These are phyloP conservation scores for Hypomecis atomaria DNA, from an alignment of 2,888 invertebrate species.

Conservation along the genomic window DNA sequence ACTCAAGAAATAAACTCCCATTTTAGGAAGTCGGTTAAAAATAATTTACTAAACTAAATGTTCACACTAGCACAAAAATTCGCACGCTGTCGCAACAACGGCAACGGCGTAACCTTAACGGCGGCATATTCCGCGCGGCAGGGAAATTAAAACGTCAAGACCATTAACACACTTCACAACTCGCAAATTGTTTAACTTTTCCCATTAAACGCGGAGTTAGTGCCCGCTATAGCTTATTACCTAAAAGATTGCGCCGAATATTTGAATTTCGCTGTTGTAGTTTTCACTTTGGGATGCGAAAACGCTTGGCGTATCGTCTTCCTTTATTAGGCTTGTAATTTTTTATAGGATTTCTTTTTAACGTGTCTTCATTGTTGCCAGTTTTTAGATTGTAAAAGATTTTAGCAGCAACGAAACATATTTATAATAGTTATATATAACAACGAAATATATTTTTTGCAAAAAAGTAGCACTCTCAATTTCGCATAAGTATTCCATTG, in stretches of 20 bases:
- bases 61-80: conserved; percentile 9
- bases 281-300: conserved; percentile 14
- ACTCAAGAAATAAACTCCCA: too few relatives aligned
- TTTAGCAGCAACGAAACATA: too few relatives aligned
- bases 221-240: conserved; percentile 53
- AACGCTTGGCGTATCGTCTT: background rate
- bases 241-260: conserved; percentile 42
- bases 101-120: conserved; percentile 28
- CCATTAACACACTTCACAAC: conserved; percentile 65
- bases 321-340: background rate
- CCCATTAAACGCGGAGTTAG: conserved; percentile 61
- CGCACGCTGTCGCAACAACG: conserved; percentile 10
- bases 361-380: too few relatives aligned
- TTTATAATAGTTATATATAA: too few relatives aligned
- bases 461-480: too few relatives aligned
- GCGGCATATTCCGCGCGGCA: conserved; percentile 40
- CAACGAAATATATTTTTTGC: too few relatives aligned
- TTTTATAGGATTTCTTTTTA: too few relatives aligned
- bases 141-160: conserved; percentile 71
- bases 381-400: too few relatives aligned
- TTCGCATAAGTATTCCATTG: too few relatives aligned
- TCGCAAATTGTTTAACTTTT: conserved; percentile 72
- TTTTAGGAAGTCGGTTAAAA: too few relatives aligned
- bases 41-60: too few relatives aligned
- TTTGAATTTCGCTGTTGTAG: conserved; percentile 30